Base-by-base conservation (phyloP, 2,888 invertebrate species). In the Capitulum mitella region DNA sequence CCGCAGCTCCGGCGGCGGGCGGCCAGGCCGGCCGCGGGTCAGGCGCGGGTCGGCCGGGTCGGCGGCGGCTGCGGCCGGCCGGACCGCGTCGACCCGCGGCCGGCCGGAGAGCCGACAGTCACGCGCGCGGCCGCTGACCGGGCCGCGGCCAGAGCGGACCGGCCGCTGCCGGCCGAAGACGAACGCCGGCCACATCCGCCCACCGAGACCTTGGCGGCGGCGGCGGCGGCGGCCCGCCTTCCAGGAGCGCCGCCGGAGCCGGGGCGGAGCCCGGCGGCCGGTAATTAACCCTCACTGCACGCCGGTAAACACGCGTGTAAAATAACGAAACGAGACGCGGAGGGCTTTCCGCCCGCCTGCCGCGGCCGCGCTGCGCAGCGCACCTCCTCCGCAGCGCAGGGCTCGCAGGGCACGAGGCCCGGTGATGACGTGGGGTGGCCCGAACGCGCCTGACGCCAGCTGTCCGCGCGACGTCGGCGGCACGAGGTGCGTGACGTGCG, bases 301-400 rank as follows among this genome's bases (percentile, higher is more conserved):
- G 26, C 40, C 22, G 40, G 70, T 70, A 70, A 70, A 70, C 70
- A 70, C 26, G 37, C 22, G 70, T 70, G 70, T 70, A 70, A 70
- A 70, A 26, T 70, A 70, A 70, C 70, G 37, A 29, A 70, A 70
- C 70, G 40, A 70, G 70, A 26, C 70, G 26, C 70, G 70, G 26
- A 22, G 22, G 70, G 26, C 40, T 37, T 37, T 19, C 64, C 64
- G 34, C 64, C 64, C 64, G 6, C 34, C n/a, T n/a, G 64, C 6
- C 58, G 6, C 58, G 10, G 32, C 29, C 29, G 43, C 6, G 43
- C 43, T 12, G 5, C n/a, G n/a, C 43, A 12, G 43, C 43, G 43
- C 43, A 43, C 43, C 43, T 43, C n/a, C n/a, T n/a, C n/a, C n/a
- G n/a, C n/a, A n/a, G n/a, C n/a, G n/a, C n/a, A n/a, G n/a, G n/a